A percentile compares a stretch with the other conserved stretches of the same genome.
phyloP scores from a whole-genome alignment of 2,888 invertebrate species.

The Rotaria magnacalcarata region DNA sequence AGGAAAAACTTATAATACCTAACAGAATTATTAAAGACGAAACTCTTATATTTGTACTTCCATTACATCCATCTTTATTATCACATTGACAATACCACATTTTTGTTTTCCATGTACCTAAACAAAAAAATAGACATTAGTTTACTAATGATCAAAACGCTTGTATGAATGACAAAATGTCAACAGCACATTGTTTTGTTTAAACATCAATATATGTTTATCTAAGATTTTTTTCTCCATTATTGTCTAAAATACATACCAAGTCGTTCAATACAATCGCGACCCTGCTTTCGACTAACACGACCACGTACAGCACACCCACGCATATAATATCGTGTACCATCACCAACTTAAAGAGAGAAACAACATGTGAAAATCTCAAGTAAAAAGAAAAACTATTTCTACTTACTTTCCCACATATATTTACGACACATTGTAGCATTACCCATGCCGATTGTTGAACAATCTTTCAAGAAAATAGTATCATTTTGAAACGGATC shows the following conservation, averaged over 20 bases:
- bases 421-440: constrained; percentile 46
- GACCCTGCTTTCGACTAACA: constrained; percentile 45
- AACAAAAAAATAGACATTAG: not conserved
- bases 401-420: constrained; percentile 45
- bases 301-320: constrained; percentile 44
- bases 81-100: constrained; percentile 47
- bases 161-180: too few relatives aligned
- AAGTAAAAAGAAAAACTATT: not conserved
- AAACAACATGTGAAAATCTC: not conserved
- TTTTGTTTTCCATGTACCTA: constrained; percentile 45
- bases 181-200: too few relatives aligned
- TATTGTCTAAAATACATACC: not conserved
- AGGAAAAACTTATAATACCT: not conserved
- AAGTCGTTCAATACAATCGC: constrained; percentile 46
- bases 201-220: too few relatives aligned
- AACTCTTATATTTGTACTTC: not conserved
- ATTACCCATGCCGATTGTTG: constrained; percentile 37
- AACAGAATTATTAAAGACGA: constrained; percentile 8
- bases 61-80: constrained; percentile 47
- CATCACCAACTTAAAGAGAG: constrained; percentile 41
- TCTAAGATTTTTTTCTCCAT: too few relatives aligned
- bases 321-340: constrained; percentile 41
- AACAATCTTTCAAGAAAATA: constrained; percentile 42
- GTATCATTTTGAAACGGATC: constrained; percentile 47
- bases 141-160: too few relatives aligned